A percentile compares a stretch with the other conserved stretches of the same genome.
phyloP scores from a whole-genome alignment of 2,797 vertebrate species.

The Pseudochromis fuscus region DNA sequence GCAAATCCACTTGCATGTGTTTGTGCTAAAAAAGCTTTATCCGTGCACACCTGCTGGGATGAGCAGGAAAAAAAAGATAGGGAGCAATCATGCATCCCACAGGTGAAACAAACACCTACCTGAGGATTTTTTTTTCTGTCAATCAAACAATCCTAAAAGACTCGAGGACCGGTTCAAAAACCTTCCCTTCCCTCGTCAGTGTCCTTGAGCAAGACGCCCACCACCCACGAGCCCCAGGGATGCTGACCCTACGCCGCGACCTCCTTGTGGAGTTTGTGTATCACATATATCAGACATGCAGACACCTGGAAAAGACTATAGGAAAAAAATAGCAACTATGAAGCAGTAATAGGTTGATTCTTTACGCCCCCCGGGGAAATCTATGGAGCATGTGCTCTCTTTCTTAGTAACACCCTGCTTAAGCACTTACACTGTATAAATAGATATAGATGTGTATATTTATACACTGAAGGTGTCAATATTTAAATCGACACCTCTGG shows the following conservation, averaged over 20 bases:
- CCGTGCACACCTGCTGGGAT: slow-evolving; percentile 46
- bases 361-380: slow-evolving; percentile 59
- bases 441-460: not conserved
- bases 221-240: slow-evolving; percentile 42
- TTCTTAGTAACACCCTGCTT: slow-evolving; percentile 46
- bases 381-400: slow-evolving; percentile 47
- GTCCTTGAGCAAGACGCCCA: slow-evolving; percentile 45
- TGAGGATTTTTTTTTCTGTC: slow-evolving; percentile 23
- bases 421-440: not conserved
- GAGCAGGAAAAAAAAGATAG: not conserved
- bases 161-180: not conserved
- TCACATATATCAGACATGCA: slow-evolving; percentile 43
- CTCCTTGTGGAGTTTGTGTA: slow-evolving; percentile 56
- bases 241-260: slow-evolving; percentile 55
- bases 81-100: not conserved
- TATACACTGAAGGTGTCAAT: not conserved
- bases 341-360: slow-evolving; percentile 46
- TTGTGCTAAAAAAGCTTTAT: slow-evolving; percentile 45
- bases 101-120: slow-evolving; percentile 23
- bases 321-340: slow-evolving; percentile 52
- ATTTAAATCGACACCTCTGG: not conserved
- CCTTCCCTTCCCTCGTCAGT: not conserved
- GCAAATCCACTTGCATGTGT: slow-evolving; percentile 25
- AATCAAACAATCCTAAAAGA: not conserved
- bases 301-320: slow-evolving; percentile 31